phyloP scores from a whole-genome alignment of 2,888 invertebrate genomes.

The Allolobophora icterica region DNA sequence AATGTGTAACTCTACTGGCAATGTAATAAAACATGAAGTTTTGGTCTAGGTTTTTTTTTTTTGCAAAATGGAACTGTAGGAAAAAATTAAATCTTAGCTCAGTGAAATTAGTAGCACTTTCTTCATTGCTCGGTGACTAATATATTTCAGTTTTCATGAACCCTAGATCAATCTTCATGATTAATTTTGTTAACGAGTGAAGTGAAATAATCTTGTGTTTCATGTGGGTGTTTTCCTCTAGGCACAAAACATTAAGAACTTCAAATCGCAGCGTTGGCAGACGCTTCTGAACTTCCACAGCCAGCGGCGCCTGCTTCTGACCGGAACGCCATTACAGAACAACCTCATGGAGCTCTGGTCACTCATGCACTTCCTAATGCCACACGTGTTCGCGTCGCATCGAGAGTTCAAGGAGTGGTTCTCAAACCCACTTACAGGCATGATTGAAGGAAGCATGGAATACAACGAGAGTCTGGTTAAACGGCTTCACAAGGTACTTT shows the following conservation, averaged over 20 bases:
- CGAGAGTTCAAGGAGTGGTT: constrained; percentile 95
- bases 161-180: background rate
- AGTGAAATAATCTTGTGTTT: background rate
- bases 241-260: constrained; percentile 99
- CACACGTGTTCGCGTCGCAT: constrained; percentile 79
- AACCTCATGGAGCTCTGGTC: constrained; percentile 98
- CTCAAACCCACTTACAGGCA: constrained; percentile 92
- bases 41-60: background rate
- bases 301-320: constrained; percentile 78
- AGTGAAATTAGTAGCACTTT: background rate
- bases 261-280: constrained; percentile 98
- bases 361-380: constrained; percentile 97
- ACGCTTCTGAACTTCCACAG: constrained; percentile 92
- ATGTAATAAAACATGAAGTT: background rate
- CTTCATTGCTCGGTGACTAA: background rate
- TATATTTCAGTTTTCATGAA: background rate
- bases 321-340: constrained; percentile 97
- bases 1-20: background rate
- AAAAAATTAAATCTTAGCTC: background rate
- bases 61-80: background rate
- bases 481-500: constrained; percentile 82
- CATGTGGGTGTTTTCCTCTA: constrained; percentile 62
- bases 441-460: constrained; percentile 91
- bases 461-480: constrained; percentile 88
- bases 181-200: background rate